phyloP scores from a whole-genome alignment of 2,797 vertebrate species.

The Mus spretus region DNA sequence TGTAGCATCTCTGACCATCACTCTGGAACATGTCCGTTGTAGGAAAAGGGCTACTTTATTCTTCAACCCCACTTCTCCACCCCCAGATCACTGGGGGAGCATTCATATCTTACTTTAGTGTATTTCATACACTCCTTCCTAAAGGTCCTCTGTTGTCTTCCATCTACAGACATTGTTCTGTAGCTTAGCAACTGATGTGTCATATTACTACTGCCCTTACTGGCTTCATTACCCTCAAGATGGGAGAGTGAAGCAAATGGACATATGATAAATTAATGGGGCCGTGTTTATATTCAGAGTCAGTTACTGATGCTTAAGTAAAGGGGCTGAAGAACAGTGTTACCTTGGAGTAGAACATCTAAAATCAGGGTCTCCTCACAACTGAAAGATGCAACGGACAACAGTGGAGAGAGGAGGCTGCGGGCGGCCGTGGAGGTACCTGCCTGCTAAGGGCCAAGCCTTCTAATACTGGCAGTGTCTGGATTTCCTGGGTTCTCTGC shows the following conservation, averaged over 20 bases:
- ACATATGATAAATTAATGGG: not conserved
- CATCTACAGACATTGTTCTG: conserved; percentile 30
- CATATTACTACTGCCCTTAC: not conserved
- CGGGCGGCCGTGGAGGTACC: too few species aligned
- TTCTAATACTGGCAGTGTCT: rapidly evolving
- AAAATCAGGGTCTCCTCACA: not conserved
- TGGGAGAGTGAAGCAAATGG: not conserved
- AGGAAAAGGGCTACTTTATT: not conserved
- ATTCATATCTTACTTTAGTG: conserved; percentile 57
- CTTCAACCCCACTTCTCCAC: not conserved
- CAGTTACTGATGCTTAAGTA: not conserved
- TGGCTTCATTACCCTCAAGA: conserved; percentile 42
- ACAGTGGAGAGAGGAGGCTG: not conserved
- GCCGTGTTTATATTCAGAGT: not conserved
- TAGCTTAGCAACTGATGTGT: conserved; percentile 77
- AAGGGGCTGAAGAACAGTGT: not conserved
- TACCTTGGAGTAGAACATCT: not conserved
- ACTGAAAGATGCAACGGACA: not conserved
- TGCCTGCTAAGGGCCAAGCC: not conserved
- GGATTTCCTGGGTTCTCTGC: not conserved
- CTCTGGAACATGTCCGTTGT: not conserved
- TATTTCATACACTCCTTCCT: conserved; percentile 42
- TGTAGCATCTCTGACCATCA: not conserved
- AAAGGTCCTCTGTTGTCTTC: not conserved
- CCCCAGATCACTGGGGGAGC: not conserved